These are phyloP conservation scores for Saccostrea echinata DNA, from an alignment of 1,140 invertebrate genomes.

Conservation along the genomic window DNA sequence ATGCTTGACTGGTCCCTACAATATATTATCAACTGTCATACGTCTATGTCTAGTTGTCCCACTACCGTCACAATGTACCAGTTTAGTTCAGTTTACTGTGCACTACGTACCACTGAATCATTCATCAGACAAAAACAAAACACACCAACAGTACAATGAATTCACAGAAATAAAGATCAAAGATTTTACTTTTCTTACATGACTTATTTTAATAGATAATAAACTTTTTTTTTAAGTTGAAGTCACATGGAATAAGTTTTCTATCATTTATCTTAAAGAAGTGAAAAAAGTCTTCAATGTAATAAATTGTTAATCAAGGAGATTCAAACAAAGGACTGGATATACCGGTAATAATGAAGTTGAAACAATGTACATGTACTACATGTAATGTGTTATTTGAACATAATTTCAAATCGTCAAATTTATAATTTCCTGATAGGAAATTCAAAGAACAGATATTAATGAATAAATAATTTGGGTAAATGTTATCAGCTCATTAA, in stretches of 20 bases:
- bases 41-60: conserved; percentile 3
- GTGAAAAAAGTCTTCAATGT: no score
- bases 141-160: background rate
- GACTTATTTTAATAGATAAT: no score
- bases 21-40: conserved; percentile 11
- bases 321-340: no score
- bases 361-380: no score
- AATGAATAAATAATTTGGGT: no score
- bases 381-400: no score
- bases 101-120: conserved; percentile 17
- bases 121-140: conserved; percentile 17
- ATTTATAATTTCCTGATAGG: no score
- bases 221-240: background rate
- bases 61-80: conserved; percentile 13
- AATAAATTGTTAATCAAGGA: no score
- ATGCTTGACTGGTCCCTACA: conserved; percentile 29
- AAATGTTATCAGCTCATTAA: no score
- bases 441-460: no score
- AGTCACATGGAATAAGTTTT: background rate
- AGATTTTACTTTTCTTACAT: background rate
- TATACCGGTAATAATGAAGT: no score
- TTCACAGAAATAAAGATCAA: background rate
- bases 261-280: background rate
- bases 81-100: conserved; percentile 22
- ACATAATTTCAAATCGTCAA: no score